phyloP scores from a whole-genome alignment of 2,888 invertebrate genomes.

The Stenolophus ochropezus region DNA sequence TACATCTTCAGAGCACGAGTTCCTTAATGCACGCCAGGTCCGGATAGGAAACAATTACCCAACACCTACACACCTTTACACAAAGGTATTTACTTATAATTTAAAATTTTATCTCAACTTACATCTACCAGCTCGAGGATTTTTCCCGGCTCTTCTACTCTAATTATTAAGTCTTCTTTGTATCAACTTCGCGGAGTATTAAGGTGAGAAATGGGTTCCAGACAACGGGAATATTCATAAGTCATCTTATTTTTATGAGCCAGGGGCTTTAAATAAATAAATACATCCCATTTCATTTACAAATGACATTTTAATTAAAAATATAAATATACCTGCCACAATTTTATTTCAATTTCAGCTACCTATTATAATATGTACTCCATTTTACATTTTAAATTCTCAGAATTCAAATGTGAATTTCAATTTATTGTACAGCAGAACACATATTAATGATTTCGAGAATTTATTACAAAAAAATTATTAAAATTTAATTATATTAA shows the following conservation, averaged over 20 bases:
- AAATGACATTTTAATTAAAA: neutral
- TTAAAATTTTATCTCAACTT: constrained; percentile 17
- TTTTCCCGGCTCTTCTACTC: neutral
- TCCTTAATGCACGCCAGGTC: constrained; percentile 55
- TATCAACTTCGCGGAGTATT: neutral
- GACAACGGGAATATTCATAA: neutral
- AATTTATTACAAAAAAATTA: too few species aligned
- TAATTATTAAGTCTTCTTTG: constrained; percentile 18
- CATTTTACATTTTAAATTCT: too few species aligned
- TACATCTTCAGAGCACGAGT: constrained; percentile 52
- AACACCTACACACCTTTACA: neutral
- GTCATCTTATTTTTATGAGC: neutral
- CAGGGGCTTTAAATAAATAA: neutral
- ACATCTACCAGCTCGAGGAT: neutral
- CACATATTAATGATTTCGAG: too few species aligned
- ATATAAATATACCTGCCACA: neutral
- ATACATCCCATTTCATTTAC: neutral
- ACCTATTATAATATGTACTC: too few species aligned
- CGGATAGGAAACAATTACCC: constrained; percentile 50
- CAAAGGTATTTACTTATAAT: constrained; percentile 3
- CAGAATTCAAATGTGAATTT: too few species aligned
- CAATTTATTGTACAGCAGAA: too few species aligned
- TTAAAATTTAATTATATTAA: too few species aligned
- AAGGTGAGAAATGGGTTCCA: neutral
- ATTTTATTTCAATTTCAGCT: neutral